Percentiles rank a stretch among this genome's conserved stretches.
phyloP scores from a whole-genome alignment of 1,140 invertebrate genomes.

The Pissodes strobi region DNA sequence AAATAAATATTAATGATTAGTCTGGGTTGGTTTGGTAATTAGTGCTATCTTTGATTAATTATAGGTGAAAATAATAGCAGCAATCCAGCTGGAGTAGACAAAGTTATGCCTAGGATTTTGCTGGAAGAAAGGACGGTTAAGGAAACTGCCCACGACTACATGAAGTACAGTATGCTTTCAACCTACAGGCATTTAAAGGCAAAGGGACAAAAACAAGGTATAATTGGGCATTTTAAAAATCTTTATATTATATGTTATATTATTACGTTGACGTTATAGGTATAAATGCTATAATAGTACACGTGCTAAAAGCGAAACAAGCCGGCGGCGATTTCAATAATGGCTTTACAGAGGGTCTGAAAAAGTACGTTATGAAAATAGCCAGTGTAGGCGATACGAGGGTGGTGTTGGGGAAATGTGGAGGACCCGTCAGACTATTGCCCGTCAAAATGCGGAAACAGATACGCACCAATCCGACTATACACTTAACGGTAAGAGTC shows the following conservation, averaged over 20 bases:
- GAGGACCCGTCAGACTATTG: slow-evolving; percentile 63
- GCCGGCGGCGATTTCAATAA: slow-evolving; percentile 56
- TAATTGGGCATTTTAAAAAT: too few species aligned
- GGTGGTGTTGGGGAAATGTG: slow-evolving; percentile 69
- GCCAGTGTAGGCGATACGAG: slow-evolving; percentile 74
- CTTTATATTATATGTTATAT: too few species aligned
- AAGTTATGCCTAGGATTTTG: slow-evolving; percentile 73
- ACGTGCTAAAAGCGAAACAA: slow-evolving; percentile 66
- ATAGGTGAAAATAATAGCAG: slow-evolving; percentile 65
- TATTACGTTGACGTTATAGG: too few species aligned
- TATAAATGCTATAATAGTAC: slow-evolving; percentile 72
- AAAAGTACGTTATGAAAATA: slow-evolving; percentile 68
- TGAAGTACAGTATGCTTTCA: slow-evolving; percentile 80
- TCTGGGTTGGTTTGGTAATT: too few species aligned
- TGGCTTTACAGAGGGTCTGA: slow-evolving; percentile 50
- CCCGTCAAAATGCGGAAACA: slow-evolving; percentile 63
- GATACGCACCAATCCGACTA: slow-evolving; percentile 66
- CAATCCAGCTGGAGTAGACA: slow-evolving; percentile 70
- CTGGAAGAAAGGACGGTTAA: slow-evolving; percentile 79
- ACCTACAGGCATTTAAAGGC: slow-evolving; percentile 76
- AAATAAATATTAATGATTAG: too few species aligned
- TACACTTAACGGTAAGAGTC: slow-evolving; percentile 65
- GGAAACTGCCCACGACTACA: slow-evolving; percentile 76
- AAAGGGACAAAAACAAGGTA: slow-evolving; percentile 69
- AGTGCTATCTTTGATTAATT: too few species aligned